These are phyloP conservation scores for Andrena trimmerana DNA, from an alignment of 2,888 invertebrate genomes.

Conservation along the genomic window DNA sequence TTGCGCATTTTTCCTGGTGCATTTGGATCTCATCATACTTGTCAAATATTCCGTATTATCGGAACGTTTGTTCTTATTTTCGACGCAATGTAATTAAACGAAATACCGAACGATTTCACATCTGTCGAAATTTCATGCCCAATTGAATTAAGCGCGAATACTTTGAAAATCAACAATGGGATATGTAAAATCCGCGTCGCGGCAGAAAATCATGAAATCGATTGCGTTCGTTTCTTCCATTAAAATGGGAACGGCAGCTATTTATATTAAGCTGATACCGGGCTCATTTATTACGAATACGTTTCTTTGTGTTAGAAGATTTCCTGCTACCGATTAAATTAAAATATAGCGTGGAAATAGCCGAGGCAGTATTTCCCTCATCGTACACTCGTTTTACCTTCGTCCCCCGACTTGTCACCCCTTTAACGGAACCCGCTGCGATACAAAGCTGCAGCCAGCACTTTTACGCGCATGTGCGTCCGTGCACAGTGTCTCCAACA, in stretches of 20 bases:
- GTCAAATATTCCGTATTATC: neutral
- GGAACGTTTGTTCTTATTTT: neutral
- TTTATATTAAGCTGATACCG: neutral
- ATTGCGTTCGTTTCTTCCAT: neutral
- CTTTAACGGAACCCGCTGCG: neutral
- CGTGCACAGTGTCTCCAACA: constrained; percentile 1
- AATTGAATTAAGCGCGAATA: neutral
- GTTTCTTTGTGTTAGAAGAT: neutral
- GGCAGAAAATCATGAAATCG: neutral
- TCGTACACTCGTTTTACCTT: neutral
- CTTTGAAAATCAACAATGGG: neutral
- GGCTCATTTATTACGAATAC: neutral
- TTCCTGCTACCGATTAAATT: neutral
- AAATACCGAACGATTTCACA: constrained; percentile 2
- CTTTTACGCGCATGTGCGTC: neutral
- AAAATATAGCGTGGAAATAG: neutral
- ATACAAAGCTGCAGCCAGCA: neutral
- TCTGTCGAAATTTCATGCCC: neutral
- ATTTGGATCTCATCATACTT: too few relatives aligned
- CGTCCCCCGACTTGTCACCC: neutral
- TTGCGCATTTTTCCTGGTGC: neutral
- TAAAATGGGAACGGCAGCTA: neutral
- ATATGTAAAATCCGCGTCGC: neutral
- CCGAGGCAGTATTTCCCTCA: neutral
- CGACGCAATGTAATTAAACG: constrained; percentile 8